phyloP scores from a whole-genome alignment of 2,797 vertebrate species.

The Astyanax mexicanus region DNA sequence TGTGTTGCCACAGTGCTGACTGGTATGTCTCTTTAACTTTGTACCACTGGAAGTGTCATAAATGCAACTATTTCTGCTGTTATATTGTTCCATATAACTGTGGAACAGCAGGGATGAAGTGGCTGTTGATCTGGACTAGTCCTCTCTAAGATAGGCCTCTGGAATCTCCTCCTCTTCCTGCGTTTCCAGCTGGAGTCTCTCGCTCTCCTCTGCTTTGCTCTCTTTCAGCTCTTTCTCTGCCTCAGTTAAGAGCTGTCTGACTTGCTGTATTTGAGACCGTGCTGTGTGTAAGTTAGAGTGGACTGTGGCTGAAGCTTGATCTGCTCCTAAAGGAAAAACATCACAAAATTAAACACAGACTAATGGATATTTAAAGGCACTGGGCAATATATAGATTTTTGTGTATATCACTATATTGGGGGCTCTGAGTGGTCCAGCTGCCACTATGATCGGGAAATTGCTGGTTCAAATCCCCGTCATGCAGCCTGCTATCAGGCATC shows the following conservation, averaged over 20 bases:
- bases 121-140: slow-evolving; percentile 63
- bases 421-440: too few species aligned
- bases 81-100: neutral
- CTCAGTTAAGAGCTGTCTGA: slow-evolving; percentile 74
- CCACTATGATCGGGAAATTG: too few species aligned
- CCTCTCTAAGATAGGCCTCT: slow-evolving; percentile 84
- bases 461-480: too few species aligned
- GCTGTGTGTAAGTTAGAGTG: slow-evolving; percentile 81
- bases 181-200: slow-evolving; percentile 54
- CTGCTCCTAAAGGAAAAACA: slow-evolving; percentile 75
- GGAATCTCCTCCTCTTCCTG: slow-evolving; percentile 72
- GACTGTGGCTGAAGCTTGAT: slow-evolving; percentile 78
- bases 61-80: neutral
- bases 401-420: too few species aligned
- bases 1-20: too few species aligned
- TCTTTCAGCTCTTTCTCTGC: slow-evolving; percentile 81
- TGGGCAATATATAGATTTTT: too few species aligned
- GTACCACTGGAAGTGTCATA: neutral
- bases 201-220: slow-evolving; percentile 78
- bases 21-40: neutral
- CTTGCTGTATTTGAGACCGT: slow-evolving; percentile 80
- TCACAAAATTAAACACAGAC: neutral
- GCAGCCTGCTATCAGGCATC: too few species aligned
- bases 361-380: neutral
- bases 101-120: neutral